These are phyloP conservation scores for Oenanthe oenanthe DNA, from an alignment of 2,113 vertebrate genomes.

Conservation along the genomic window DNA sequence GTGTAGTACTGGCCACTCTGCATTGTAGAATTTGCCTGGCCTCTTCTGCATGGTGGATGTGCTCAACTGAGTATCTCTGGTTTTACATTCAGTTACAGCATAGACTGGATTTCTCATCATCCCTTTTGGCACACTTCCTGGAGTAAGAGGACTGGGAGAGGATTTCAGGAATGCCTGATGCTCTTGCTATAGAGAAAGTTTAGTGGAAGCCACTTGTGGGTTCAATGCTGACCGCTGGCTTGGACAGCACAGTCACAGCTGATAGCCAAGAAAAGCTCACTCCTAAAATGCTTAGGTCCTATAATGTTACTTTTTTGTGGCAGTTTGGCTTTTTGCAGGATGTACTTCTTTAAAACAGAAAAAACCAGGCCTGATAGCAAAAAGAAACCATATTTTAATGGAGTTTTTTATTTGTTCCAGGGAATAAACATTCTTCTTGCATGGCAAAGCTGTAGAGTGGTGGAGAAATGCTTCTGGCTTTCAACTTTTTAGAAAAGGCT, in stretches of 20 bases:
- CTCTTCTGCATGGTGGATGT: background rate
- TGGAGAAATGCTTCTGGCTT: slow-evolving; percentile 16
- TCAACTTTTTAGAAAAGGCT: background rate
- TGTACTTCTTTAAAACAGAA: slow-evolving; percentile 50
- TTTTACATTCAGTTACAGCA: background rate
- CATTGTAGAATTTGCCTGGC: background rate
- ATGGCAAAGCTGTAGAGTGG: background rate
- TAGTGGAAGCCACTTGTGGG: slow-evolving; percentile 47
- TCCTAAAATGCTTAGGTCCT: slow-evolving; percentile 41
- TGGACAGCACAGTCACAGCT: background rate
- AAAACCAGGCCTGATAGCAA: slow-evolving; percentile 1
- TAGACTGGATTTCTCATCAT: slow-evolving; percentile 23
- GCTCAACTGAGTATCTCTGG: background rate
- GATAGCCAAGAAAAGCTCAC: slow-evolving; percentile 61
- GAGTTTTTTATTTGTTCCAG: background rate
- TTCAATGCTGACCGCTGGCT: slow-evolving; percentile 2
- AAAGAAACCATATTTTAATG: background rate
- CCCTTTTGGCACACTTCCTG: slow-evolving; percentile 19
- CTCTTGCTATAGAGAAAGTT: slow-evolving; percentile 41
- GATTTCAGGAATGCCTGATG: slow-evolving; percentile 26
- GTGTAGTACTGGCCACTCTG: background rate
- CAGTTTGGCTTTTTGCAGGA: slow-evolving; percentile 45
- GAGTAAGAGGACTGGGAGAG: background rate
- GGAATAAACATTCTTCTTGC: background rate
- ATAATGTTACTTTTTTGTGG: slow-evolving; percentile 23